These are phyloP conservation scores for Bufo bufo DNA, from an alignment of 2,113 vertebrate genomes.

Conservation along the genomic window DNA sequence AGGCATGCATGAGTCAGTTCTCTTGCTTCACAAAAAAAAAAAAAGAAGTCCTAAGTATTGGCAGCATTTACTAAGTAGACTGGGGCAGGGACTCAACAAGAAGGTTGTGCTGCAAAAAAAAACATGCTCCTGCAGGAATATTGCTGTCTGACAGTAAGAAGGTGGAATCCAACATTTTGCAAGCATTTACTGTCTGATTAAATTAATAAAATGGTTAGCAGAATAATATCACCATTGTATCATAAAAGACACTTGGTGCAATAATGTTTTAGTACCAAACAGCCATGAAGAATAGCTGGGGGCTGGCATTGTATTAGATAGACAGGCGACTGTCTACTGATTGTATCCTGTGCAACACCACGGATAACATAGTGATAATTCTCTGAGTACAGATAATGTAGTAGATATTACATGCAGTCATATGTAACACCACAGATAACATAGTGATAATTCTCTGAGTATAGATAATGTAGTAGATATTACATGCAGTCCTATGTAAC, in stretches of 20 bases:
- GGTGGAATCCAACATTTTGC: background rate
- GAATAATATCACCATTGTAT: background rate
- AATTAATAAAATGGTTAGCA: background rate
- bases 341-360: no score
- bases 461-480: no score
- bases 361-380: no score
- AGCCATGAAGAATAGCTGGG: no score
- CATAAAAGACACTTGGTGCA: background rate
- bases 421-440: no score
- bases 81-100: conserved; percentile 17
- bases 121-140: conserved; percentile 22
- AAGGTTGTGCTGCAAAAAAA: background rate
- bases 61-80: conserved; percentile 19
- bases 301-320: no score
- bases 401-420: no score
- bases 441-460: no score
- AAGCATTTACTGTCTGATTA: background rate
- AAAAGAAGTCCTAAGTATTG: conserved; percentile 37
- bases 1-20: conserved; percentile 53
- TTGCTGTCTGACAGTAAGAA: background rate
- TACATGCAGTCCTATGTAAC: no score
- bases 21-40: conserved; percentile 9
- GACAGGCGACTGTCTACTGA: no score
- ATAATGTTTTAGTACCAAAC: background rate
- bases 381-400: no score